Conservation (phyloP, 2,797 vertebrate species). For the Crenuchus spilurus region DNA sequence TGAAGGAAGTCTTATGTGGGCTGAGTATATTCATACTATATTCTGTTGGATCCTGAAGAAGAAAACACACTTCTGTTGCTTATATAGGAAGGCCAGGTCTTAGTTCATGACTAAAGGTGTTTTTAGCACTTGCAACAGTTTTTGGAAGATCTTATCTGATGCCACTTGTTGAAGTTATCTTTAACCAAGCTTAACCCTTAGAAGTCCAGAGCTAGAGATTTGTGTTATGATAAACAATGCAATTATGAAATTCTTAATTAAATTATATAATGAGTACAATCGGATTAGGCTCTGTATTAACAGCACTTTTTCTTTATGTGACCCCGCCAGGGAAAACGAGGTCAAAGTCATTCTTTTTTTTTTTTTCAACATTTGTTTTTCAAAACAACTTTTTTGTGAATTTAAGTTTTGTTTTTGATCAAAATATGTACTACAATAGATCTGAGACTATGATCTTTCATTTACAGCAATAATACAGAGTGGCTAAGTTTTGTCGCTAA, state of each 20-base stretch:
- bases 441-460: too few species aligned
- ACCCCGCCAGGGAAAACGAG: too few species aligned
- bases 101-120: not conserved
- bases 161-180: not conserved
- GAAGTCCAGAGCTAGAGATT: not conserved
- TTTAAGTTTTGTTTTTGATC: too few species aligned
- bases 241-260: not conserved
- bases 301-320: too few species aligned
- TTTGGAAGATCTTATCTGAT: not conserved
- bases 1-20: not conserved
- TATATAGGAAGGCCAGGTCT: not conserved
- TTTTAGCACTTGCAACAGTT: not conserved
- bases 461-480: too few species aligned
- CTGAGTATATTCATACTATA: not conserved
- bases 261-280: not conserved
- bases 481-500: too few species aligned
- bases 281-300: too few species aligned
- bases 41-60: not conserved
- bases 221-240: not conserved
- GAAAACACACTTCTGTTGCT: conserved; percentile 1
- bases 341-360: too few species aligned
- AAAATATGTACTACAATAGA: too few species aligned
- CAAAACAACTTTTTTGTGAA: too few species aligned
- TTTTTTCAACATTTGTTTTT: too few species aligned
- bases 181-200: not conserved